phyloP scores from a whole-genome alignment of 2,888 invertebrate genomes.

The Hedychridium roseum region DNA sequence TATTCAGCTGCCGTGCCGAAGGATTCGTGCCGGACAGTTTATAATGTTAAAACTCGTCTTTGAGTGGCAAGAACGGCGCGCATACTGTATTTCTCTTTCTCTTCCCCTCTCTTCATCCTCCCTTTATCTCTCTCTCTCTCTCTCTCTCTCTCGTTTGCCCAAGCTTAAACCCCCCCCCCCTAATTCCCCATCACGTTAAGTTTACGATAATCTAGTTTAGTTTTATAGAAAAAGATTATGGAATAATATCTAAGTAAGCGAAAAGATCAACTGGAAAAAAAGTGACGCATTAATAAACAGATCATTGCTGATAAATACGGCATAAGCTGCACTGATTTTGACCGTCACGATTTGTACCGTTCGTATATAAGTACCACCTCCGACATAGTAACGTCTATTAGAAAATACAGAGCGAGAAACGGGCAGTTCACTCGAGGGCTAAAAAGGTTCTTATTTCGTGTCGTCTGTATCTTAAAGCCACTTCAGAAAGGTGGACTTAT shows the following conservation, averaged over 20 bases:
- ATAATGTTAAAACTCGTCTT: conserved; percentile 11
- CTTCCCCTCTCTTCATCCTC: too few species aligned
- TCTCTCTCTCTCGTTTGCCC: conserved; percentile 24
- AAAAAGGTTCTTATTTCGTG: too few species aligned
- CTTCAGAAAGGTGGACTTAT: too few species aligned
- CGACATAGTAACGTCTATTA: too few species aligned
- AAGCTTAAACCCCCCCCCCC: conserved; percentile 20
- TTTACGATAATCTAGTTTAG: conserved; percentile 46
- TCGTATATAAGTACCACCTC: too few species aligned
- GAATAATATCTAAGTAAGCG: conserved; percentile 30
- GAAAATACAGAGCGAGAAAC: too few species aligned
- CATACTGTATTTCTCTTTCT: conserved; percentile 19
- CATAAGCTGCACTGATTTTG: too few species aligned
- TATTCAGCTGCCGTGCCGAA: conserved; percentile 10
- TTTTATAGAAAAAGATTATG: conserved; percentile 35
- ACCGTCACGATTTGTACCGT: too few species aligned
- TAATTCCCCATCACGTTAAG: conserved; percentile 43
- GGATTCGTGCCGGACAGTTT: not conserved
- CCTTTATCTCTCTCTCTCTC: too few species aligned
- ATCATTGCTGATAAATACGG: conserved; percentile 28
- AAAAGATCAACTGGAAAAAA: conserved; percentile 22
- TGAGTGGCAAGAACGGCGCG: conserved; percentile 32
- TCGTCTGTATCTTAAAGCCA: too few species aligned
- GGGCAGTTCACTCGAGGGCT: too few species aligned
- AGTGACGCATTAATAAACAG: conserved; percentile 17